These are phyloP conservation scores for Atethmia centrago DNA, from an alignment of 2,888 invertebrate genomes.

Conservation along the genomic window DNA sequence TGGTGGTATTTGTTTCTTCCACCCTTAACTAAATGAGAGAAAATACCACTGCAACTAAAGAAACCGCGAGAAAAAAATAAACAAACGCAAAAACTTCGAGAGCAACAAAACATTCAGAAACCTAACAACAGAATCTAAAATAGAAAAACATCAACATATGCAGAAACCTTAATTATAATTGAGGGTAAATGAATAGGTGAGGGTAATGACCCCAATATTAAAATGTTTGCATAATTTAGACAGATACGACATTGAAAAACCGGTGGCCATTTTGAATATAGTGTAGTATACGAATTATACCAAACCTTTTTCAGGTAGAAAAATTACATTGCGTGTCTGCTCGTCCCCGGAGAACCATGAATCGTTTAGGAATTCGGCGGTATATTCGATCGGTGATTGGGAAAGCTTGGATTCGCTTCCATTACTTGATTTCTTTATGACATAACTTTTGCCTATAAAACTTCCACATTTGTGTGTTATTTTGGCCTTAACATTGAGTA, in stretches of 20 bases:
- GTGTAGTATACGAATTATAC: constrained; percentile 14
- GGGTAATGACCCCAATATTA: neutral
- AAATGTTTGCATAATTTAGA: neutral
- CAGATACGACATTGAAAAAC: constrained; percentile 9
- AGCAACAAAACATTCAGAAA: neutral
- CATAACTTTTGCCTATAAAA: constrained; percentile 35
- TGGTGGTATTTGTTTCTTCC: neutral
- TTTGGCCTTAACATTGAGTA: constrained; percentile 26
- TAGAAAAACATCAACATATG: neutral
- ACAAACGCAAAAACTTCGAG: neutral
- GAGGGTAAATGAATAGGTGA: constrained; percentile 5
- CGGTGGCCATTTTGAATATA: constrained; percentile 19
- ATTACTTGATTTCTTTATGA: constrained; percentile 64
- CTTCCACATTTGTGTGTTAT: constrained; percentile 17
- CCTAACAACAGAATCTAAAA: neutral
- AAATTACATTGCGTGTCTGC: constrained; percentile 68
- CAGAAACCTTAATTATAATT: neutral
- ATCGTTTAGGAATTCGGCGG: constrained; percentile 68
- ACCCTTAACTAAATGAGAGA: neutral
- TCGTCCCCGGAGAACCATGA: constrained; percentile 67
- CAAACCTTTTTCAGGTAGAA: constrained; percentile 61
- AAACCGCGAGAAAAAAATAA: neutral
- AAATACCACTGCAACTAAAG: neutral
- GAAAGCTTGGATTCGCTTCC: constrained; percentile 55
- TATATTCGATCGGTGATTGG: constrained; percentile 69